These are phyloP conservation scores for Andrena marginata DNA, from an alignment of 2,888 invertebrate genomes.

Conservation along the genomic window DNA sequence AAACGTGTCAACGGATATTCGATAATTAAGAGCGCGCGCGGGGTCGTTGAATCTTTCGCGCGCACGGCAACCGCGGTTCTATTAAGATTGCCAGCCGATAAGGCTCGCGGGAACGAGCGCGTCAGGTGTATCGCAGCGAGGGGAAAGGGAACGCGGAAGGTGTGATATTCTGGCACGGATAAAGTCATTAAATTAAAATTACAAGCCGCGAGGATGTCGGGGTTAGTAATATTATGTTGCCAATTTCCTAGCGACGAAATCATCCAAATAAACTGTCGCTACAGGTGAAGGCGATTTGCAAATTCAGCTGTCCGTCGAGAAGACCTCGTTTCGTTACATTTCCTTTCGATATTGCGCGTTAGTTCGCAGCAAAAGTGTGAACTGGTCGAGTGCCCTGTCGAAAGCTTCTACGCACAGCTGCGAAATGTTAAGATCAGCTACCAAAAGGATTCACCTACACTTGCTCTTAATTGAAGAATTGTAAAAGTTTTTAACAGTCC, in stretches of 20 bases:
- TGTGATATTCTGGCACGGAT: slow-evolving; percentile 54
- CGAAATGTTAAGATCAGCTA: no score
- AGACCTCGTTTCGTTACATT: not conserved
- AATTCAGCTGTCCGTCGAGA: slow-evolving; percentile 7
- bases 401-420: not conserved
- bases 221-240: slow-evolving; percentile 50
- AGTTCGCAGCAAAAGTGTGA: not conserved
- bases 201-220: slow-evolving; percentile 41
- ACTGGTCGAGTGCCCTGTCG: not conserved
- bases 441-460: no score
- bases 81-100: slow-evolving; percentile 29
- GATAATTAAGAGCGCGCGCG: slow-evolving; percentile 33
- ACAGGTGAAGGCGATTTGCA: slow-evolving; percentile 1
- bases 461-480: no score
- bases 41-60: slow-evolving; percentile 35
- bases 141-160: slow-evolving; percentile 24
- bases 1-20: slow-evolving; percentile 42
- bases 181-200: slow-evolving; percentile 57
- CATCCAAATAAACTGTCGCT: slow-evolving; percentile 26
- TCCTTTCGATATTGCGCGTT: no score
- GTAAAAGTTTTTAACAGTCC: no score
- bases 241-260: slow-evolving; percentile 48
- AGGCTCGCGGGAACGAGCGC: not conserved
- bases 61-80: slow-evolving; percentile 1
- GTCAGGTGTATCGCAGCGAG: not conserved